Base-by-base conservation (phyloP, 2,797 vertebrate species). In the Apogon talboti region DNA sequence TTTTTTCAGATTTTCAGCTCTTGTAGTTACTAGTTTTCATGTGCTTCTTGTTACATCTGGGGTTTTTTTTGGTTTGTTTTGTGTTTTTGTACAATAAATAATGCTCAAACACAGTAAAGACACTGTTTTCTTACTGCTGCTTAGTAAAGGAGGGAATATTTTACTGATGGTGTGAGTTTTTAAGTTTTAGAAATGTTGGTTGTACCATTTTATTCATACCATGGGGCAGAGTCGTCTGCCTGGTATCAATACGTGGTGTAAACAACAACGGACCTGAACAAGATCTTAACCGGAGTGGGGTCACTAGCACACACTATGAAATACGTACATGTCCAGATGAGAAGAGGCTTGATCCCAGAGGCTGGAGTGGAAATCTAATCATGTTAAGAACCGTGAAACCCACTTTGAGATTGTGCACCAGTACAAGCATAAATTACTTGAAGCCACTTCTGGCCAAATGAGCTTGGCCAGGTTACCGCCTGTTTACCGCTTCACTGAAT, bases 401-500 rank as follows among this genome's bases (percentile, higher is more conserved):
- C 9, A 48, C 30, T 61, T 50, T 5, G 54, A 54, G 54, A 56
- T 24, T 6, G 60, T 49, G 38, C 41, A n/a, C 41, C 2, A 45
- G 54, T 67, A 58, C 42, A 45, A 21, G 48, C 21, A 21, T 0
- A n/a, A 50, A 12, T 14, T 28, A 1, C 11, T 11, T 44, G 19
- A 3, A 48, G 62, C 18, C 19, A 41, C 59, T 55, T 58, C 43
- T 37, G 47, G 42, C 65, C 19, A 53, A 78, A 72, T 6, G 7
- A 53, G 61, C 43, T 60, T 40, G 67, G 48, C 48, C 7, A 4
- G 42, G 64, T 54, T 35, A 19, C n/a, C 11, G 75, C 66, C 50
- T 54, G 74, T 78, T 88, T 74, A 71, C 63, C 60, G 18, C 66
- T 65, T 66, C 41, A 68, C 35, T 76, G 66, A 44, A 47, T 56